A percentile compares a stretch with the other conserved stretches of the same genome.
Evolutionary conservation across 1,140 invertebrate genomes (phyloP).

Genomic region (Drosophila nikananu): DNA sequence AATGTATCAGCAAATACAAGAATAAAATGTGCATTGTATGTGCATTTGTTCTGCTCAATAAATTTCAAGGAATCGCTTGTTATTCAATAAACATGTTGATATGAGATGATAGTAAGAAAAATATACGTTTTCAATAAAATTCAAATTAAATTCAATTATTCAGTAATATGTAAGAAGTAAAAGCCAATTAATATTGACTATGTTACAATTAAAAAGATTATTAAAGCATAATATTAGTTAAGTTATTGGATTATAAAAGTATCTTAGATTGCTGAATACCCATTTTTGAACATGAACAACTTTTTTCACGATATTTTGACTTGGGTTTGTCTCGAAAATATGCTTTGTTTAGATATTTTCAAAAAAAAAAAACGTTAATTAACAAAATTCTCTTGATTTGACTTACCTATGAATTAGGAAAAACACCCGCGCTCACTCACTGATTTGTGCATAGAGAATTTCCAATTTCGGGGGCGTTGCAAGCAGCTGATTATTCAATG

Average conservation of each 20-base stretch:
- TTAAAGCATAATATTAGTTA: not conserved
- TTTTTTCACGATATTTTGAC: not conserved
- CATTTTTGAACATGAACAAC: not conserved
- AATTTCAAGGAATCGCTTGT: not conserved
- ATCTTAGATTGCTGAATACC: not conserved
- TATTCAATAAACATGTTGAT: not conserved
- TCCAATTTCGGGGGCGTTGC: slow-evolving; percentile 31
- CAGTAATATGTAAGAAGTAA: not conserved
- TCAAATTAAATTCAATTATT: no score
- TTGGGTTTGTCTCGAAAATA: not conserved
- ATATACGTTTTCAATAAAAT: not conserved
- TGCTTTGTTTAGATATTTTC: not conserved
- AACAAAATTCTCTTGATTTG: not conserved
- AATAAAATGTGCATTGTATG: not conserved
- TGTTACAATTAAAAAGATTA: not conserved
- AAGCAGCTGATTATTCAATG: slow-evolving; percentile 45
- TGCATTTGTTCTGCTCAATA: not conserved
- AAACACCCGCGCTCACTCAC: slow-evolving; percentile 6
- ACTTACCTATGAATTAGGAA: slow-evolving; percentile 26
- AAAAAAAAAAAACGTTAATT: no score
- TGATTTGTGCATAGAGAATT: slow-evolving; percentile 6
- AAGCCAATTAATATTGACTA: not conserved
- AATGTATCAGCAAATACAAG: not conserved
- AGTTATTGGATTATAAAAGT: not conserved
- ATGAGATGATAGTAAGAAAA: no score